Evolutionary conservation across 2,888 invertebrate genomes (phyloP).

Genomic region (Macroteleia sp.): DNA sequence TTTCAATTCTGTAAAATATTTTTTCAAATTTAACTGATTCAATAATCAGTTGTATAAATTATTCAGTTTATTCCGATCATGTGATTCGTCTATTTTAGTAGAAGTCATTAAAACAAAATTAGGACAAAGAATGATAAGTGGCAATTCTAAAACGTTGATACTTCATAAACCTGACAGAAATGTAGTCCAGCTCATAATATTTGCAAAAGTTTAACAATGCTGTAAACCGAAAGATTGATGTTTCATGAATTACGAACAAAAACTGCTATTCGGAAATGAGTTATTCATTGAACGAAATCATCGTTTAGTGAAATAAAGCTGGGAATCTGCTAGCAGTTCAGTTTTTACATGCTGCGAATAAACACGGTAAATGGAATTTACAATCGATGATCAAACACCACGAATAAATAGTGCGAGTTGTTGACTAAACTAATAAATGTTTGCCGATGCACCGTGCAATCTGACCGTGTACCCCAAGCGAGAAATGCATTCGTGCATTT

Average conservation of each 20-base stretch:
- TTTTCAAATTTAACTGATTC: too few species aligned
- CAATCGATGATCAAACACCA: conserved; percentile 54
- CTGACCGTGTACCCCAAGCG: conserved; percentile 12
- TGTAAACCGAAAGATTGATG: too few species aligned
- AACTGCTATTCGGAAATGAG: conserved; percentile 11
- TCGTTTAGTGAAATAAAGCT: conserved; percentile 45
- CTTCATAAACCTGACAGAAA: too few species aligned
- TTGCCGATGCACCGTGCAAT: conserved; percentile 28
- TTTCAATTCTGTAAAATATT: too few species aligned
- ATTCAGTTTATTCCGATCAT: too few species aligned
- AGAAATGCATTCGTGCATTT: conserved; percentile 19
- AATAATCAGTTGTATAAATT: too few species aligned
- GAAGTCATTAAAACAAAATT: too few species aligned
- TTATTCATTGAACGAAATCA: conserved; percentile 41
- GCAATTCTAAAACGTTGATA: too few species aligned
- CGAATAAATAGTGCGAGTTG: conserved; percentile 55
- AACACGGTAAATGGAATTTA: conserved; percentile 49
- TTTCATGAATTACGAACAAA: too few species aligned
- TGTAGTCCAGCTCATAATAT: conserved; percentile 3
- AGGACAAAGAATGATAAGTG: too few species aligned
- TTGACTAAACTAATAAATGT: conserved; percentile 51
- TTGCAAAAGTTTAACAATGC: conserved; percentile 25
- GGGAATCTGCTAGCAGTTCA: conserved; percentile 17
- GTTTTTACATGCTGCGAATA: conserved; percentile 39
- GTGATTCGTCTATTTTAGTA: too few species aligned